Evolutionary conservation across 92 coral and sea anemone species (phyloP), one percentile per base, ranked within the genome.

Genomic region (Zoanthus sansibaricus): DNA sequence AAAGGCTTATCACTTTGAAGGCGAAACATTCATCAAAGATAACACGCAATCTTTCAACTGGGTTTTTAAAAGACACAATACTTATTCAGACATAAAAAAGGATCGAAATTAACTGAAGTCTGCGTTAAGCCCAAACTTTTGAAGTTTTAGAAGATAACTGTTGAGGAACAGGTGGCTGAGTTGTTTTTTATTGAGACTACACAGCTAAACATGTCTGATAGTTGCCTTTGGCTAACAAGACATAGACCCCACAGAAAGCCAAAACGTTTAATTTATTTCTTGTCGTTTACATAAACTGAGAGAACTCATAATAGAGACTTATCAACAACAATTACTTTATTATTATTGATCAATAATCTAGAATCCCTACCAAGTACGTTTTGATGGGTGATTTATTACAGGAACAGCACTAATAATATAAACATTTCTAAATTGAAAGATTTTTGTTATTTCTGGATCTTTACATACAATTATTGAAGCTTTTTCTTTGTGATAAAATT

Each of bases 251-350:
- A 80, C 85, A 47, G 62, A 66, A 80, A 33, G 82, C 47, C 82
- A 47, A 52, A 16, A 64, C 45, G 59, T 80, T 67, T 45, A 80
- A 80, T 80, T 80, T 64, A 66, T 44, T n/a, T 46, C 42, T 61
- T 80, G 42, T 47, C 85, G 85, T 80, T 80, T 80, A 80, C 74
- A 80, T 80, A 80, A 80, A 80, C 85, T 80, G 47, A 66, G 59
- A 80, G 20, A 80, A 48, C 17, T 80, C 73, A 80, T 80, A 80
- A 80, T 80, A 66, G 75, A 16, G 85, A 80, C 25, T 80, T 80
- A 64, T 80, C 85, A 80, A 80, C 85, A 80, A 64, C 75, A 80
- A 80, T 80, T 80, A 80, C 45, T 42, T 17, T 31, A 32, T 49
- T 80, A 70, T 66, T 80, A 46, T 64, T 56, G 11, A 7, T 49